Percentiles rank a stretch among this genome's conserved stretches.
phyloP scores from a whole-genome alignment of 2,797 vertebrate genomes.

The Alfaro cultratus region DNA sequence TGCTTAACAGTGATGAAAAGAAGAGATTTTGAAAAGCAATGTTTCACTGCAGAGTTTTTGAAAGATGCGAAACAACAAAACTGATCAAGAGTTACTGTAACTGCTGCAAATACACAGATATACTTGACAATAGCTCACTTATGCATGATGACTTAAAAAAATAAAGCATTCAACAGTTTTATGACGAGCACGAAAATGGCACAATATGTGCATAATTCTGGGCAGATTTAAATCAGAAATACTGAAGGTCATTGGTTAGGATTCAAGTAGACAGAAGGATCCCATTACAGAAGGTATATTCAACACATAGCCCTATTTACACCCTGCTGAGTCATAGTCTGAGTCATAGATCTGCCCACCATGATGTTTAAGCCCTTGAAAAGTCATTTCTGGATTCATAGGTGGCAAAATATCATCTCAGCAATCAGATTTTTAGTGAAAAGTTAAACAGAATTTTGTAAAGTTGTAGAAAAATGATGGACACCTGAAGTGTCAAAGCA shows the following conservation, averaged over 20 bases:
- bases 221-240: background rate
- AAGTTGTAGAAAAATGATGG: background rate
- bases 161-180: background rate
- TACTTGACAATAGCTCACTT: background rate
- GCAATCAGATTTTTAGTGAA: background rate
- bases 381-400: background rate
- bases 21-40: background rate
- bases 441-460: background rate
- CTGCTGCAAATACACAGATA: background rate
- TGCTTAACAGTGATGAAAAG: background rate
- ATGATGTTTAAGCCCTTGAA: background rate
- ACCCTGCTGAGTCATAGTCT: background rate
- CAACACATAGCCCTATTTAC: background rate
- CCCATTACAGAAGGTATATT: background rate
- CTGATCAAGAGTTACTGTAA: background rate
- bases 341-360: background rate
- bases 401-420: constrained; percentile 1
- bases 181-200: background rate
- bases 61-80: background rate
- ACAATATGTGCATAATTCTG: background rate
- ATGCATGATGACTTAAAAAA: background rate
- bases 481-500: background rate
- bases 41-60: background rate
- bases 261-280: background rate
- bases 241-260: background rate